Evolutionary conservation across 2,113 vertebrate genomes (phyloP).

Genomic region (Malurus elegans): DNA sequence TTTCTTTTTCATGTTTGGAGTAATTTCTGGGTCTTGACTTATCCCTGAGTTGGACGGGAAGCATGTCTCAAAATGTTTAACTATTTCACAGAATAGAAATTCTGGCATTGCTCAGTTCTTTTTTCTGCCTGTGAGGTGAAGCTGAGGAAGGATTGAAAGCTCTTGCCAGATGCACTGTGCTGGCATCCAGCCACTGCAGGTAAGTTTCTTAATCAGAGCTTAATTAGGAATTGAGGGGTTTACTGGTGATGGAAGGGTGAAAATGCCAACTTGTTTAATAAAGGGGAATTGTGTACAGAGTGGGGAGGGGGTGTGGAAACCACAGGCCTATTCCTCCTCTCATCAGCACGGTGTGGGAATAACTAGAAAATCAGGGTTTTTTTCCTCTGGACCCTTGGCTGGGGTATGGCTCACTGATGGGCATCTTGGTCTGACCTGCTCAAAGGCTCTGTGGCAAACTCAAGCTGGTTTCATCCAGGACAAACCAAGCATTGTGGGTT

Average conservation of each 20-base stretch:
- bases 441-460: not conserved
- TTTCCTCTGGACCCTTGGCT: not conserved
- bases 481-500: accelerated
- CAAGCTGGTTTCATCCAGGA: not conserved
- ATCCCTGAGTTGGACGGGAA: not conserved
- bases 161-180: not conserved
- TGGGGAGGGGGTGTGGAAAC: not conserved
- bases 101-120: not conserved
- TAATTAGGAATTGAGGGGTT: not conserved
- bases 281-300: not conserved
- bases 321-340: not conserved
- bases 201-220: not conserved
- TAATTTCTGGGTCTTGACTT: not conserved
- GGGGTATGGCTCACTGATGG: accelerated
- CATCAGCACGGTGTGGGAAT: not conserved
- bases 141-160: not conserved
- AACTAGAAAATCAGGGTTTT: accelerated
- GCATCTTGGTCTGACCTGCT: not conserved
- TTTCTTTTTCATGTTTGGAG: not conserved
- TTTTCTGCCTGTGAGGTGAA: not conserved
- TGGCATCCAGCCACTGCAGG: not conserved
- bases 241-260: not conserved
- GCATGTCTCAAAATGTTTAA: not conserved
- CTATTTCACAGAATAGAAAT: not conserved
- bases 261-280: not conserved